Base-by-base conservation (phyloP, 2,888 invertebrate genomes). In the Limnephilus lunatus region DNA sequence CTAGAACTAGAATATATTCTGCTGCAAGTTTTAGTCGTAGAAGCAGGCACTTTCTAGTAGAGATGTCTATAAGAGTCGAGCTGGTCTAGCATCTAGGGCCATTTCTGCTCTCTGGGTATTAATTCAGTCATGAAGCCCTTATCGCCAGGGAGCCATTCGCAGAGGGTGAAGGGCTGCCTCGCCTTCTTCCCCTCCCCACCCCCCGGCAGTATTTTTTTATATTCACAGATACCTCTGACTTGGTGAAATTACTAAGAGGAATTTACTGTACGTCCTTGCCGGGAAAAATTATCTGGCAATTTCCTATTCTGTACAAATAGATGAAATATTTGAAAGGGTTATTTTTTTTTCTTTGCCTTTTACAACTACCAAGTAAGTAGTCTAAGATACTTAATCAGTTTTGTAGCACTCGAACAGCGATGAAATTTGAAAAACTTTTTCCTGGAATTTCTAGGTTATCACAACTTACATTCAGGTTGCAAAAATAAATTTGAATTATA, bases 51-150 rank as follows among this genome's bases (percentile, higher is more conserved):
- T 25, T 68, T 9, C 25, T 68, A 68, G 68, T 68, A 68, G 68
- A 68, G 68, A 68, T 68, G 68, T 68, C 68, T 68, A 68, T 68
- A 25, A 25, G 68, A 68, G 68, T n/a, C n/a, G n/a, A n/a, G n/a
- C n/a, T n/a, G n/a, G n/a, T 68, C 68, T 25, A 68, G 68, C 68
- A 68, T 68, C 68, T 68, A 68, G 68, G 30, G 44, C 39, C 35
- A 39, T n/a, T 39, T 35, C 30, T 30, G 44, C 25, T 44, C 44
- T 39, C 86, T 30, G 12, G n/a, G 44, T 86, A 48, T 86, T 86
- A 86, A 86, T 86, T 86, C 86, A 86, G 86, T 86, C 86, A 86
- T 86, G 86, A 86, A 86, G 30, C 86, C n/a, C 86, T 86, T 86
- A 86, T 86, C 86, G 44, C 86, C 39, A 44, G 25, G 44, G 86